Percentiles rank a stretch among this genome's conserved stretches.
Conservation (phyloP, 2,888 invertebrate genomes). For the Protodeltote pygarga region DNA sequence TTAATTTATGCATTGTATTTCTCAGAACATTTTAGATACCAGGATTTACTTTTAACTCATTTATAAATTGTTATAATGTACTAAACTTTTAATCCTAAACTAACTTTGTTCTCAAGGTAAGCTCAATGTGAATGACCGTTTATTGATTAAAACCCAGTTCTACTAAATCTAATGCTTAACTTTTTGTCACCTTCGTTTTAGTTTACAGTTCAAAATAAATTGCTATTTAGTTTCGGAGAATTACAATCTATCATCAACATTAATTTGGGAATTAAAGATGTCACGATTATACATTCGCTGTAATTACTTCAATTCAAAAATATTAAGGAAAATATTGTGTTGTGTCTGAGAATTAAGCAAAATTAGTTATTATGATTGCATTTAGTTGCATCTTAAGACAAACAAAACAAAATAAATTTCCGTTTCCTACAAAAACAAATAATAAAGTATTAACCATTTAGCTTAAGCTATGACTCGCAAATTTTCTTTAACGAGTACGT, state of each 20-base stretch:
- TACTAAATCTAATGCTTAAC: background rate
- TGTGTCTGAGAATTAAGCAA: background rate
- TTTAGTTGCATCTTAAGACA: background rate
- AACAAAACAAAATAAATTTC: conserved; percentile 13
- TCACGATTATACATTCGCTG: background rate
- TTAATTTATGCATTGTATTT: background rate
- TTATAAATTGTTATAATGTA: too few species aligned
- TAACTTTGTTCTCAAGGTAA: background rate
- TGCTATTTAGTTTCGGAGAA: conserved; percentile 3
- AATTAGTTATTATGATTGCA: background rate
- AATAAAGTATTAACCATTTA: conserved; percentile 21
- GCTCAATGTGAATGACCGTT: conserved; percentile 1
- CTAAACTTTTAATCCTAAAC: background rate
- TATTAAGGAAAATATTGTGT: background rate
- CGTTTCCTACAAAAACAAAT: conserved; percentile 3
- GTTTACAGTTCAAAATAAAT: conserved; percentile 3
- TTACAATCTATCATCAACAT: background rate
- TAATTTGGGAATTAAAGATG: conserved; percentile 1
- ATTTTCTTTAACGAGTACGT: conserved; percentile 35
- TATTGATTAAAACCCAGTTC: background rate
- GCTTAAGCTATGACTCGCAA: conserved; percentile 29
- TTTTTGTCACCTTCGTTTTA: background rate
- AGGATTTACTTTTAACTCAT: too few species aligned
- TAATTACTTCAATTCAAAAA: background rate
- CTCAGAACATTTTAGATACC: too few species aligned